Conservation (phyloP, 2,113 vertebrate species). For the Rhinolophus sinicus region DNA sequence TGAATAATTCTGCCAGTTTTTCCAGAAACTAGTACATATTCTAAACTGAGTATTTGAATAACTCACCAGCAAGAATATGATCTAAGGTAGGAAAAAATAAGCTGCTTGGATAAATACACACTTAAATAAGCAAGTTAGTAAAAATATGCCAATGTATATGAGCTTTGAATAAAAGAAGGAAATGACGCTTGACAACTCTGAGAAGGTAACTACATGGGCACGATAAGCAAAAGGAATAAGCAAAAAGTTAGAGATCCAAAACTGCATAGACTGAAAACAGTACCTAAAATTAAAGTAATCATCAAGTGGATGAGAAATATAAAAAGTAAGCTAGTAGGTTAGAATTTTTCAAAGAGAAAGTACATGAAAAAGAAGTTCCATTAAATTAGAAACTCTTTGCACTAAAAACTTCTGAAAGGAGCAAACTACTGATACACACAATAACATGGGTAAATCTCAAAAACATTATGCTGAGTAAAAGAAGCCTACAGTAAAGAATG, state of each 20-base stretch:
- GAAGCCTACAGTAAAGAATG: background rate
- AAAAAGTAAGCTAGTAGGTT: background rate
- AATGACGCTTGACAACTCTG: background rate
- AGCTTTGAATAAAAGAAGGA: conserved; percentile 1
- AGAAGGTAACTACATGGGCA: background rate
- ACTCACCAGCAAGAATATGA: background rate
- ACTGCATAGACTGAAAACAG: background rate
- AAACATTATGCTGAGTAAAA: background rate
- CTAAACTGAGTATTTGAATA: conserved; percentile 12
- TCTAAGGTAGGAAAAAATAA: background rate
- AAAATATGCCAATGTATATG: background rate
- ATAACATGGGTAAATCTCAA: background rate
- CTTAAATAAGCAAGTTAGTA: background rate
- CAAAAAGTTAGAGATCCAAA: conserved; percentile 5
- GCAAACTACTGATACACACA: background rate
- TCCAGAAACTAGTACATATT: background rate
- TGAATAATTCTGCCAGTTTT: background rate
- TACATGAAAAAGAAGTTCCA: conserved; percentile 18
- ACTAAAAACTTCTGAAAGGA: background rate
- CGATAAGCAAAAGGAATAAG: background rate
- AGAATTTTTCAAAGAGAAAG: conserved; percentile 7
- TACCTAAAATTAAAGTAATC: background rate
- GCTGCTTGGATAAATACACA: background rate
- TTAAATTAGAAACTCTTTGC: conserved; percentile 8
- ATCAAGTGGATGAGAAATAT: background rate